These are phyloP conservation scores for Mimachlamys varia DNA, from an alignment of 2,888 invertebrate genomes.

Conservation along the genomic window DNA sequence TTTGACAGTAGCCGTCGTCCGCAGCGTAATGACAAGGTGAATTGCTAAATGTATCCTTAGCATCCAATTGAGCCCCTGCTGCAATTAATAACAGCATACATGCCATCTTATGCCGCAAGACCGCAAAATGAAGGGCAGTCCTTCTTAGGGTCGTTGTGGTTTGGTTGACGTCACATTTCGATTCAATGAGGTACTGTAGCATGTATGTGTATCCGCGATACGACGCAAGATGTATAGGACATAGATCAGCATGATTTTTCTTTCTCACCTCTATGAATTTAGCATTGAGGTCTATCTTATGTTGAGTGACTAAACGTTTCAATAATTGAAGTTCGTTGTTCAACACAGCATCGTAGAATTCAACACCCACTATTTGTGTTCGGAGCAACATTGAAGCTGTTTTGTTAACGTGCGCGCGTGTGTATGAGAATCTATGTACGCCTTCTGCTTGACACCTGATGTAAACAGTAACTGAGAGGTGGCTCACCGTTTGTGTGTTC, in stretches of 20 bases:
- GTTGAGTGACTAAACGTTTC: conserved; percentile 78
- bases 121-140: conserved; percentile 81
- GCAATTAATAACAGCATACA: conserved; percentile 79
- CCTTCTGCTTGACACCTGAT: background rate
- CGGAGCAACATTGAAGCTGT: conserved; percentile 69
- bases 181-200: conserved; percentile 77
- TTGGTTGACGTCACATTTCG: conserved; percentile 79
- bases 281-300: conserved; percentile 80
- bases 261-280: conserved; percentile 80
- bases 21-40: conserved; percentile 81
- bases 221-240: conserved; percentile 80
- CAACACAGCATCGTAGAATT: conserved; percentile 81
- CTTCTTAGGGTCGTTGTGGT: conserved; percentile 78
- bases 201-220: conserved; percentile 80
- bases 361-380: conserved; percentile 77
- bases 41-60: conserved; percentile 80
- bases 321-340: conserved; percentile 79
- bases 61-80: conserved; percentile 79
- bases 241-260: conserved; percentile 80
- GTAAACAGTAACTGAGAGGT: background rate
- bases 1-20: conserved; percentile 80
- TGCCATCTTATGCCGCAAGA: conserved; percentile 80
- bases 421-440: background rate
- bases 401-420: background rate
- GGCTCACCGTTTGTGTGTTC: background rate